Base-by-base conservation (phyloP, 2,888 invertebrate species). In the Candidula unifasciata region DNA sequence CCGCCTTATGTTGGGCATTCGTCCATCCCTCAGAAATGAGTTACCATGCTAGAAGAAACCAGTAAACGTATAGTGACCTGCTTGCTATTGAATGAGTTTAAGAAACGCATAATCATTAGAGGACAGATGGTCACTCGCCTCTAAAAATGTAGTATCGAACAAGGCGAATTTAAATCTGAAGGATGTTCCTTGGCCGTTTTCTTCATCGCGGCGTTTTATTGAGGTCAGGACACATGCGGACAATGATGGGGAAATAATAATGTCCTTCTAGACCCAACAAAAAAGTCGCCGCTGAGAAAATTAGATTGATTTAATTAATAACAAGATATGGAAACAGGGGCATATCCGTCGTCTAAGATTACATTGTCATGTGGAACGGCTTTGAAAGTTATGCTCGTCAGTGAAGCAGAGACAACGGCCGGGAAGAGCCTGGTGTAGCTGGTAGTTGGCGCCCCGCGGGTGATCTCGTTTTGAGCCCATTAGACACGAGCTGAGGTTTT, bases 291-390 rank as follows among this genome's bases (percentile, higher is more conserved):
- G 66, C 37, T 68, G 66, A 71, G 80, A 71, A 57, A 69, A 80
- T 80, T 69, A 80, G 80, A 69, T 71, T 80, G 80, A n/a, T 69
- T 80, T 80, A 80, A 80, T 80, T 80, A 80, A 80, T 80, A 57
- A 71, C 33, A 80, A 69, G 80, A 80, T 71, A 37, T 79, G 79
- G 79, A 79, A 52, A 27, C 1, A 66, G 30, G 80, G 27, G 33
- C 71, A 30, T 69, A 71, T 71, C 69, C 69, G 71, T 35, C 24
- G 80, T 80, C 54, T 80, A 80, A 80, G 80, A 71, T 80, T 80
- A 80, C 80, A 80, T 71, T 57, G 71, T 57, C 21, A 52, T 69
- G 80, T 57, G 69, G 71, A 24, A 44, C 64, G 66, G 30, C 35
- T 37, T 64, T 60, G n/a, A 69, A 35, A 33, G 33, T 54, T 57